A percentile compares a stretch with the other conserved stretches of the same genome.
Evolutionary conservation across 2,888 invertebrate genomes (phyloP).

Genomic region (Apotomis capreana): DNA sequence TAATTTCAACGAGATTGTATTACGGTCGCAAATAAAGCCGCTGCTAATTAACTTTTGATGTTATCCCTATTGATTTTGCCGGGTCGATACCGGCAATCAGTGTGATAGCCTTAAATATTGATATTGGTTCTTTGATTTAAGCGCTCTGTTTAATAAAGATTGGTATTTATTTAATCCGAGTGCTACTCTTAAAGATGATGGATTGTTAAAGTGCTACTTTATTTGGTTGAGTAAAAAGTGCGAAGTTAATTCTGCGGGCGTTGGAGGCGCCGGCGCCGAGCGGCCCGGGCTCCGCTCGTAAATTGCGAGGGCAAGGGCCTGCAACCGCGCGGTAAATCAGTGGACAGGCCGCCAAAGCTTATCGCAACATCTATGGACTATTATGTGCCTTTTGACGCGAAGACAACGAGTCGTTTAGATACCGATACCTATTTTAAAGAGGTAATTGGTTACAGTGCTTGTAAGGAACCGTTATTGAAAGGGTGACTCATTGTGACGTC

Average conservation of each 20-base stretch:
- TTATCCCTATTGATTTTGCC: conserved; percentile 37
- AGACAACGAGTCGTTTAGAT: conserved; percentile 70
- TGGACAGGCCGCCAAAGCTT: conserved; percentile 71
- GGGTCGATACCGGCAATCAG: conserved; percentile 38
- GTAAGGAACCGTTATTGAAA: conserved; percentile 4
- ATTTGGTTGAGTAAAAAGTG: conserved; percentile 34
- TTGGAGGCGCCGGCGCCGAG: conserved; percentile 61
- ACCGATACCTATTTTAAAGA: conserved; percentile 47
- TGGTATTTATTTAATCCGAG: conserved; percentile 30
- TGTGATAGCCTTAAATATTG: conserved; percentile 36
- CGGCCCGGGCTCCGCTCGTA: conserved; percentile 60
- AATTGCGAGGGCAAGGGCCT: conserved; percentile 75
- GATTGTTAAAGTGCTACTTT: conserved; percentile 37
- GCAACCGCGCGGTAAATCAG: conserved; percentile 79
- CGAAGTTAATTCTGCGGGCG: conserved; percentile 42
- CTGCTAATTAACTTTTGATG: conserved; percentile 43
- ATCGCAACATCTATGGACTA: conserved; percentile 77
- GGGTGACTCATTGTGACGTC: conserved; percentile 22
- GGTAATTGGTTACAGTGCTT: conserved; percentile 33
- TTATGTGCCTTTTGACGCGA: conserved; percentile 77
- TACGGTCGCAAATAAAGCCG: conserved; percentile 41
- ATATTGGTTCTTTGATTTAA: conserved; percentile 38
- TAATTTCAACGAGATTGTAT: conserved; percentile 49
- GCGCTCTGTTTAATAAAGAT: conserved; percentile 20
- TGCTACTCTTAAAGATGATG: conserved; percentile 26